These are phyloP conservation scores for Pseudorhiza aurosa DNA, from an alignment of 30 jellyfish, hydroid and myxozoan species.

Conservation along the genomic window DNA sequence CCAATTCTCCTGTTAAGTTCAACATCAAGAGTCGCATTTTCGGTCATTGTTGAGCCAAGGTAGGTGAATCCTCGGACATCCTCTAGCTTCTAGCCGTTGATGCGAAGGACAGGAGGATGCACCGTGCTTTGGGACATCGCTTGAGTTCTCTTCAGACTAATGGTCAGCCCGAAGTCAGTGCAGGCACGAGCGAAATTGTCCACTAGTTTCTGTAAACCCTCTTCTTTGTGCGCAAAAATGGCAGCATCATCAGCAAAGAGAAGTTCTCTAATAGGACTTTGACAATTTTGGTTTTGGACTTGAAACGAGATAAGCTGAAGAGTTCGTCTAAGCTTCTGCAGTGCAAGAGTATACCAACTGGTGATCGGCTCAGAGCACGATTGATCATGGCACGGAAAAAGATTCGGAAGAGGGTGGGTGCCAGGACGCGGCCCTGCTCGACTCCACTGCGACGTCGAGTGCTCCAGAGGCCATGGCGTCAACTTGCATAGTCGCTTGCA, in stretches of 20 bases:
- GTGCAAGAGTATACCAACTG: conserved; percentile 18
- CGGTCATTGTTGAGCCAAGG: conserved; percentile 45
- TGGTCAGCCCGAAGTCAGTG: conserved; percentile 21
- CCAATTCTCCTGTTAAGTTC: conserved; percentile 16
- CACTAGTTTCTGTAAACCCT: conserved; percentile 9
- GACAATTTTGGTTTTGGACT: neutral
- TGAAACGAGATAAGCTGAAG: conserved; percentile 20
- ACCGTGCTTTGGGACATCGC: conserved; percentile 41
- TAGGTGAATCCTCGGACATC: conserved; percentile 38
- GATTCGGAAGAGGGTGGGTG: conserved; percentile 55
- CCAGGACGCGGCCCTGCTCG: conserved; percentile 44
- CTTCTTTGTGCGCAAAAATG: conserved; percentile 1
- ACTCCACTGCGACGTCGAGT: conserved; percentile 8
- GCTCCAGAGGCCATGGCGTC: conserved; percentile 4
- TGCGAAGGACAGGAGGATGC: conserved; percentile 30
- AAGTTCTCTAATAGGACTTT: neutral
- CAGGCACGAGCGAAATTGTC: conserved; percentile 16
- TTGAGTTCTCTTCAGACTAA: conserved; percentile 30
- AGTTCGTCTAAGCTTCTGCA: conserved; percentile 10
- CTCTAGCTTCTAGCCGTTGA: conserved; percentile 9
- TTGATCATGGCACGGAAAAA: neutral
- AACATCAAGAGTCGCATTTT: conserved; percentile 4
- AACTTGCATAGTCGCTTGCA: neutral
- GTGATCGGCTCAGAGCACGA: neutral
- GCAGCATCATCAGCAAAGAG: conserved; percentile 2